Conservation (phyloP, 2,888 invertebrate species). For the Metellina segmentata region DNA sequence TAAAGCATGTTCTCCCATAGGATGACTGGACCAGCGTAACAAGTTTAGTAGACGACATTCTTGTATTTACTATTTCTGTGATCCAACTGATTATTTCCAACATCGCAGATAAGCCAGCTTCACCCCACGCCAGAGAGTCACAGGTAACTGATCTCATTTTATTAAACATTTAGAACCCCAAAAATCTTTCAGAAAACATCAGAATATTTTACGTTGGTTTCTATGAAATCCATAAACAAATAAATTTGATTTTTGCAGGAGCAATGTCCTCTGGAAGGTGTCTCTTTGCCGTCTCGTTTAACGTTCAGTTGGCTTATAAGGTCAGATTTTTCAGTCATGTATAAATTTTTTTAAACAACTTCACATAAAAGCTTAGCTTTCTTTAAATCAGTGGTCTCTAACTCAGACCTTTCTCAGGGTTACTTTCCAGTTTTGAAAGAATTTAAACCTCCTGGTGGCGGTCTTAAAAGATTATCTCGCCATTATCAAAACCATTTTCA, state of each 20-base stretch:
- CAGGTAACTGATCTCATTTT: constrained; percentile 32
- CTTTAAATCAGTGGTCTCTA: too few relatives aligned
- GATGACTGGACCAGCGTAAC: constrained; percentile 36
- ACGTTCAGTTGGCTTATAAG: constrained; percentile 57
- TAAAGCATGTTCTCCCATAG: constrained; percentile 22
- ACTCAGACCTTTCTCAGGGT: too few relatives aligned
- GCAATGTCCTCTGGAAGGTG: constrained; percentile 57
- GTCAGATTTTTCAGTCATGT: constrained; percentile 13
- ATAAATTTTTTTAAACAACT: neutral
- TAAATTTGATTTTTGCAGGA: constrained; percentile 35
- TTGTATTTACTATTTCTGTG: constrained; percentile 54
- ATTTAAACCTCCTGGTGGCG: too few relatives aligned
- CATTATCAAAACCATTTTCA: too few relatives aligned
- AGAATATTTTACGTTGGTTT: neutral
- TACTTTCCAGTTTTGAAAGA: too few relatives aligned
- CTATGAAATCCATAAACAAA: neutral
- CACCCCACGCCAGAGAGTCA: neutral
- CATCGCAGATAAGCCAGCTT: constrained; percentile 34
- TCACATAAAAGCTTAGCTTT: neutral
- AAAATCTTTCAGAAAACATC: neutral
- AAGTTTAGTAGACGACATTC: constrained; percentile 52
- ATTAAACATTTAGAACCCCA: neutral
- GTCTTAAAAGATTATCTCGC: too few relatives aligned
- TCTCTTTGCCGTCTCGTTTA: constrained; percentile 49
- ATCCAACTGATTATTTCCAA: constrained; percentile 58